phyloP scores from a whole-genome alignment of 2,888 invertebrate genomes.

The Drosophila borealis region DNA sequence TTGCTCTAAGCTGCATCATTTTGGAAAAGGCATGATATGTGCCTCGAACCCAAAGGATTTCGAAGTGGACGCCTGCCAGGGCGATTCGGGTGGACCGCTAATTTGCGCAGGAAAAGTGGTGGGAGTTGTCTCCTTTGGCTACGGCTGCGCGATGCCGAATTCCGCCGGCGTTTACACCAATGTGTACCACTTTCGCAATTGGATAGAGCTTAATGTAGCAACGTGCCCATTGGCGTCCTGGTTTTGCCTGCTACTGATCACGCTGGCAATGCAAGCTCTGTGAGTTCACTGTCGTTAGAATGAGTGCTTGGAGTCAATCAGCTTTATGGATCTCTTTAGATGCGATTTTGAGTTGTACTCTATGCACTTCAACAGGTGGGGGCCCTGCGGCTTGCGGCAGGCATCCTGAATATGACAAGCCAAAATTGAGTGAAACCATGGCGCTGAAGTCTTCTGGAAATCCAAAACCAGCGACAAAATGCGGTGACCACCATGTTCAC shows the following conservation, averaged over 20 bases:
- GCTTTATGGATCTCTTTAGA: neutral
- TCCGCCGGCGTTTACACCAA: conserved; percentile 63
- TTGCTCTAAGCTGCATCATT: conserved; percentile 26
- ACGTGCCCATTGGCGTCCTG: neutral
- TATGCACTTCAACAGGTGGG: conserved; percentile 24
- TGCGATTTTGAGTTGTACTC: neutral
- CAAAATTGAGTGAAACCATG: conserved; percentile 61
- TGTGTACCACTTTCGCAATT: conserved; percentile 47
- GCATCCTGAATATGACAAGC: conserved; percentile 58
- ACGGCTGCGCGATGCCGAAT: conserved; percentile 49
- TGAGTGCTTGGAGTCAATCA: neutral
- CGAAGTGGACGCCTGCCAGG: conserved; percentile 67
- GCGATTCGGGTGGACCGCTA: conserved; percentile 76
- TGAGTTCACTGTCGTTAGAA: neutral
- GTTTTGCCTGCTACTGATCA: neutral
- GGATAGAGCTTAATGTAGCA: conserved; percentile 52
- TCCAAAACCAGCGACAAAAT: conserved; percentile 41
- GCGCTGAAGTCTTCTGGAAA: conserved; percentile 28
- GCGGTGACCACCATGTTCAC: conserved; percentile 41
- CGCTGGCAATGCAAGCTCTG: neutral
- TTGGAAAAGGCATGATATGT: conserved; percentile 55
- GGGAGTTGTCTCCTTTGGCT: conserved; percentile 73
- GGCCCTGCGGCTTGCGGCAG: conserved; percentile 23
- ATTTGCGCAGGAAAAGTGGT: conserved; percentile 46
- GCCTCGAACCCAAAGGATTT: conserved; percentile 48